Base-by-base conservation (phyloP, 2,797 vertebrate species). In the Sitta carolinensis region DNA sequence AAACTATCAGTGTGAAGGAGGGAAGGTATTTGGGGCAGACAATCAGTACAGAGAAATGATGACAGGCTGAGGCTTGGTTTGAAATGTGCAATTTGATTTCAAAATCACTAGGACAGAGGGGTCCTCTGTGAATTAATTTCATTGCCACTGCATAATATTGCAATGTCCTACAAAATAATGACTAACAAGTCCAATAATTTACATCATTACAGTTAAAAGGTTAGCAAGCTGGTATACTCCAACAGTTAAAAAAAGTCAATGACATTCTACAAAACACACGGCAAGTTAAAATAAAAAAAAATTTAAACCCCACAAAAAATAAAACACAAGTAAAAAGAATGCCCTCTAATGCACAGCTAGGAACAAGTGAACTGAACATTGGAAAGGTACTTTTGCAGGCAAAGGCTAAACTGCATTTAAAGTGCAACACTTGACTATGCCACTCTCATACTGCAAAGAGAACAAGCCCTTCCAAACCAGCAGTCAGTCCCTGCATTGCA, bases 401-500 rank as follows among this genome's bases (percentile, higher is more conserved):
- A 97, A 97, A 96, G 75, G 91, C 84, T 57, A 93, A 94, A 98
- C 93, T 97, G 96, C 96, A 96, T 98, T 97, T 97, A 97, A 97
- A 98, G 97, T 98, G 97, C 98, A 98, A 98, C 94, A 90, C 95
- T 93, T 96, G 93, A 97, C 94, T 94, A 95, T 96, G 95, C 91
- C 95, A 83, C 93, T 94, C 90, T 72, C 79, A 92, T 95, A 94
- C 90, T 94, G 92, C 88, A 94, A 92, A 95, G 79, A 97, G 92
- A 96, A 96, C 63, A 90, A 95, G 92, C 91, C 95, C 82, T 97
- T 96, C 94, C 97, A 97, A 96, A 96, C 93, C 81, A 96, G 84
- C 85, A 94, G 36, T 91, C 92, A 95, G 96, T 97, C 97, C 97
- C 97, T 98, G 98, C 97, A 97, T 86, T 97, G 97, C 96, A 97